Evolutionary conservation across 2,113 vertebrate species (phyloP).

Genomic region (Mandrillus leucophaeus): DNA sequence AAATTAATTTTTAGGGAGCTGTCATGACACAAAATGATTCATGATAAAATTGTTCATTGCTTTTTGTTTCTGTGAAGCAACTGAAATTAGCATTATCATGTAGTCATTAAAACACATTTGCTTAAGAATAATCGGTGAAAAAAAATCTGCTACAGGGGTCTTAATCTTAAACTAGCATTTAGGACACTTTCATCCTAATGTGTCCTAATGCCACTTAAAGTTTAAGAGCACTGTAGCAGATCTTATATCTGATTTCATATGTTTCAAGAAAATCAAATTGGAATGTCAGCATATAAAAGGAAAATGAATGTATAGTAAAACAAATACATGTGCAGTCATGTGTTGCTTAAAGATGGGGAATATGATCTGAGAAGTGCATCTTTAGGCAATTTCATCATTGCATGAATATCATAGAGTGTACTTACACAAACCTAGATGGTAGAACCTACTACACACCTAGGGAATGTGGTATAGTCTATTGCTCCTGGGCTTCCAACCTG

Average conservation of each 20-base stretch:
- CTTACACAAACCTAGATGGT: not conserved
- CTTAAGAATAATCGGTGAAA: not conserved
- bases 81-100: not conserved
- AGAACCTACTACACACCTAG: not conserved
- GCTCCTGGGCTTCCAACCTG: not conserved
- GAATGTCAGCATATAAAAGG: not conserved
- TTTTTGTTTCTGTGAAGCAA: not conserved
- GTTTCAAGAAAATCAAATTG: not conserved
- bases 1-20: not conserved
- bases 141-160: not conserved
- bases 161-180: not conserved
- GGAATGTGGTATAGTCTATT: not conserved
- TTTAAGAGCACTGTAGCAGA: too few species aligned
- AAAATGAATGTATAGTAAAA: not conserved
- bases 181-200: not conserved
- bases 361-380: not conserved
- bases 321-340: not conserved
- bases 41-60: not conserved
- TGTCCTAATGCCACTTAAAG: too few species aligned
- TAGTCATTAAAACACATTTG: not conserved
- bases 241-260: not conserved
- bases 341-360: not conserved
- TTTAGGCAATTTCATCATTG: not conserved
- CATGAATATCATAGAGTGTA: not conserved
- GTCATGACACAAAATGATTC: not conserved